Percentiles rank a stretch among this genome's conserved stretches.
Conservation (phyloP, 2,797 vertebrate species). For the Esox masquinongy region DNA sequence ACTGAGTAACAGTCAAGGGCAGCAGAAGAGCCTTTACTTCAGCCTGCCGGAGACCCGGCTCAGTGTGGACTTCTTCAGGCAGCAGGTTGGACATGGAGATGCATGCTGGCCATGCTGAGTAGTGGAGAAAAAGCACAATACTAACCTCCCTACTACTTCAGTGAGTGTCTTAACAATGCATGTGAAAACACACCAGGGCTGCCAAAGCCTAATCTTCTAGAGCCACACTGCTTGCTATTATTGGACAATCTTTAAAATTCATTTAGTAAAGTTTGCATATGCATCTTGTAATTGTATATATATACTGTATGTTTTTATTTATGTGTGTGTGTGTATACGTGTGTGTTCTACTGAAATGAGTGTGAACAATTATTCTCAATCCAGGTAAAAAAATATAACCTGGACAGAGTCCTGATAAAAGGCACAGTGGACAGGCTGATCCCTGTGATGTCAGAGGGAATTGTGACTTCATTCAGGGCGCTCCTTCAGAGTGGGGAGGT, state of each 20-base stretch:
- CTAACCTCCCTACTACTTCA: not conserved
- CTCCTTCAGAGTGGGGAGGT: slow-evolving; percentile 62
- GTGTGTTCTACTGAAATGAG: not conserved
- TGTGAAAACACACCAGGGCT: too few relatives aligned
- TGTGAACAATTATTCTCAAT: not conserved
- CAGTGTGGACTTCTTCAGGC: slow-evolving; percentile 78
- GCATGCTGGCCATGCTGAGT: not conserved
- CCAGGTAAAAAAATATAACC: slow-evolving; percentile 70
- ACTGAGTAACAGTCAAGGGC: slow-evolving; percentile 56
- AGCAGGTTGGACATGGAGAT: slow-evolving; percentile 66
- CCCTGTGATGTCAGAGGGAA: slow-evolving; percentile 52
- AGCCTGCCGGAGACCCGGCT: slow-evolving; percentile 76
- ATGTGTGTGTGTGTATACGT: not conserved
- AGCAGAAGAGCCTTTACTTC: slow-evolving; percentile 72
- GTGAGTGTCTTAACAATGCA: too few relatives aligned
- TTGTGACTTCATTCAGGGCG: slow-evolving; percentile 67
- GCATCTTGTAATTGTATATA: too few relatives aligned
- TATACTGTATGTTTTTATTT: too few relatives aligned
- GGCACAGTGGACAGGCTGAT: slow-evolving; percentile 73
- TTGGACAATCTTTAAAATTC: too few relatives aligned
- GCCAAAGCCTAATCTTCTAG: not conserved
- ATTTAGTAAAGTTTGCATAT: too few relatives aligned
- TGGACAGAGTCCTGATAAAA: slow-evolving; percentile 68
- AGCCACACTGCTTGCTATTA: too few relatives aligned
- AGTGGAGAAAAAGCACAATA: not conserved